phyloP scores from a whole-genome alignment of 2,888 invertebrate species.

The Linhomoeus sp. region DNA sequence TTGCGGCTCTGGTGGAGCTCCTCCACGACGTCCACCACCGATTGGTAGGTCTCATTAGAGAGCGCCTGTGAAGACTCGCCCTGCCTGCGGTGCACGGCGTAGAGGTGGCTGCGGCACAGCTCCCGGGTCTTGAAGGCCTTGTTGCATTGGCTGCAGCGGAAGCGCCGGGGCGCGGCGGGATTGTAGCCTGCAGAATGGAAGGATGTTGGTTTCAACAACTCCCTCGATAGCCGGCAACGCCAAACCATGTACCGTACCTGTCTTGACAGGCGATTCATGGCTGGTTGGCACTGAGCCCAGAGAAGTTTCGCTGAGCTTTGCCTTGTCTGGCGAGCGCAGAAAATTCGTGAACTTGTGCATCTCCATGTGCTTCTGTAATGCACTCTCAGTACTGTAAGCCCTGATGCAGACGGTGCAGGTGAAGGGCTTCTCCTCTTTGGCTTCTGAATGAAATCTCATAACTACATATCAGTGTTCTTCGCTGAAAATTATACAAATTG shows the following conservation, averaged over 20 bases:
- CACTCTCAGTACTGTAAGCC: slow-evolving; percentile 27
- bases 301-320: too few species aligned
- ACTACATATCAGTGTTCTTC: too few species aligned
- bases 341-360: slow-evolving; percentile 17
- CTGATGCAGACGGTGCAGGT: slow-evolving; percentile 27
- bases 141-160: slow-evolving; percentile 12
- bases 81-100: slow-evolving; percentile 15
- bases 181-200: slow-evolving; percentile 5
- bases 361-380: slow-evolving; percentile 22
- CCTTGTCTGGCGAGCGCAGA: slow-evolving; percentile 7
- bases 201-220: background rate
- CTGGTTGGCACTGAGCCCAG: too few species aligned
- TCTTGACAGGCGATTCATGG: too few species aligned
- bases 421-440: slow-evolving; percentile 20
- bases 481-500: too few species aligned
- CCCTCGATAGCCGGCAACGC: too few species aligned
- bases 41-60: too few species aligned
- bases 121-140: slow-evolving; percentile 24
- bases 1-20: too few species aligned
- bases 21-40: too few species aligned
- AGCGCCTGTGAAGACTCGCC: background rate
- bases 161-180: slow-evolving; percentile 16
- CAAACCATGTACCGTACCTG: too few species aligned
- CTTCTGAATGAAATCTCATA: slow-evolving; percentile 49
- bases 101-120: slow-evolving; percentile 25